Evolutionary conservation across 1,140 invertebrate genomes (phyloP), one percentile per base, ranked within the genome.

Genomic region (Parasteatoda tepidariorum): DNA sequence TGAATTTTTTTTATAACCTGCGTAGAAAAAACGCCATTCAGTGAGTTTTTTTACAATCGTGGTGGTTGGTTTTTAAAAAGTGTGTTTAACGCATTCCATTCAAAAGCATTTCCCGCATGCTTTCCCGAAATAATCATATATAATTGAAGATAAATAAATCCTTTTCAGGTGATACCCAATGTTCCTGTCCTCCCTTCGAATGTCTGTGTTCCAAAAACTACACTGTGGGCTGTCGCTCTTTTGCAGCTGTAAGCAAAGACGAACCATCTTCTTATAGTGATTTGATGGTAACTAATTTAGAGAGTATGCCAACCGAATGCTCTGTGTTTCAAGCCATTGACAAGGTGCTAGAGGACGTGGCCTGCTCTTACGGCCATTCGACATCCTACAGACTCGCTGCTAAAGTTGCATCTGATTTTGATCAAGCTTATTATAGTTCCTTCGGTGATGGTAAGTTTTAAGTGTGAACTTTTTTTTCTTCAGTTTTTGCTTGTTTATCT

Each of bases 141-240:
- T n/a, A n/a, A n/a, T n/a, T n/a, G n/a, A n/a, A n/a, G n/a, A n/a
- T n/a, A n/a, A n/a, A n/a, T n/a, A n/a, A n/a, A n/a, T n/a, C 84
- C 70, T 68, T 70, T 74, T 11, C 30, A 71, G 86, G 86, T 34
- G 88, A 89, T 28, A 87, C 87, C 15, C 84, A 88, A 34, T 89
- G 89, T 85, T 89, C 88, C 15, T 89, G 89, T 84, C 88, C 89
- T n/a, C 89, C 89, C 0, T 89, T 89, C 78, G 89, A 89, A 84
- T 89, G 89, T 59, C 87, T 87, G 0, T 89, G 89, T 82, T 78
- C 81, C 66, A 82, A 82, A 62, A 82, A 57, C 22, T 82, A 70
- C 31, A 62, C 11, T 28, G 41, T 67, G 0, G 26, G 78, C 9
- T 82, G 78, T 18, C 66, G 78, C 22, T 61, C 78, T 9, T 82